phyloP scores from a whole-genome alignment of 2,113 vertebrate genomes.

The Recurvirostra avosetta region DNA sequence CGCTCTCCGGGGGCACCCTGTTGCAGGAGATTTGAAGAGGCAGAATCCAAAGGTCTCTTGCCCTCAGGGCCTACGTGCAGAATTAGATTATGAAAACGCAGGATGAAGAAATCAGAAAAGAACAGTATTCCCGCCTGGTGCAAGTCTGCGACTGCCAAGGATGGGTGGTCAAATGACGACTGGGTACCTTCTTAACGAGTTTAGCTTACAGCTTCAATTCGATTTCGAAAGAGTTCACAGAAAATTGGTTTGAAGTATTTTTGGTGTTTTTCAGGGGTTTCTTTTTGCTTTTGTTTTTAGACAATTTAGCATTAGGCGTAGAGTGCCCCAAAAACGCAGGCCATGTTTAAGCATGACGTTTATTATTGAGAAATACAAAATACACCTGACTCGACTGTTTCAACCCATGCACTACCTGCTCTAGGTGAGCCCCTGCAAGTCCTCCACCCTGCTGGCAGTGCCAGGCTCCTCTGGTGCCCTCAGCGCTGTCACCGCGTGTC shows the following conservation, averaged over 20 bases:
- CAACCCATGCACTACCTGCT: neutral
- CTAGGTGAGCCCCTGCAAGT: neutral
- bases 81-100: neutral
- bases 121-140: neutral
- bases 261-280: neutral
- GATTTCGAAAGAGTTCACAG: neutral
- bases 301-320: neutral
- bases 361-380: neutral
- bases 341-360: neutral
- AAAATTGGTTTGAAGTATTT: neutral
- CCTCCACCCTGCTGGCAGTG: neutral
- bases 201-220: neutral
- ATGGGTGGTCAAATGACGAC: neutral
- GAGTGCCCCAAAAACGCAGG: neutral
- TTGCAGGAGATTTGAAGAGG: neutral
- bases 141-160: neutral
- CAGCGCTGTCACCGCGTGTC: accelerated
- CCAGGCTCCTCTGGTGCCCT: neutral
- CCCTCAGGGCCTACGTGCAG: neutral
- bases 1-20: neutral
- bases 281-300: neutral
- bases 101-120: neutral
- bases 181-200: neutral
- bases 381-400: neutral
- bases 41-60: neutral